A percentile compares a stretch with the other conserved stretches of the same genome.
These are phyloP conservation scores for Erebia palarica DNA, from an alignment of 2,888 invertebrate genomes.

Conservation along the genomic window DNA sequence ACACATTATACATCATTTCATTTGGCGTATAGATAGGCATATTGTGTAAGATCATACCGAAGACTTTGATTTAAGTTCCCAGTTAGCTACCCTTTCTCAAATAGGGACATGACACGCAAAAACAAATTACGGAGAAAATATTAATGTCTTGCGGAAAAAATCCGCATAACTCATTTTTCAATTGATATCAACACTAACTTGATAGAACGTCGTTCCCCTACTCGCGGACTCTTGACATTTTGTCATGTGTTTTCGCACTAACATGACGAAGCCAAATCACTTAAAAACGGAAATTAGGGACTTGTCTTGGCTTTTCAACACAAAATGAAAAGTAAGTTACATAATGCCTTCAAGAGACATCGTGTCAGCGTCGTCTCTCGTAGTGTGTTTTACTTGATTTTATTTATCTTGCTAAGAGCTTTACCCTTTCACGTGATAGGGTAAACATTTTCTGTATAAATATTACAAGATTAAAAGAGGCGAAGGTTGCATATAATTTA, in stretches of 20 bases:
- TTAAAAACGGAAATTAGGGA: neutral
- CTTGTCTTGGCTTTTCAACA: neutral
- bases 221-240: too few species aligned
- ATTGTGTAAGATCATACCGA: neutral
- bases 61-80: neutral
- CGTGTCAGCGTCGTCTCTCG: neutral
- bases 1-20: neutral
- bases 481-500: neutral
- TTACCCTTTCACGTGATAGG: constrained; percentile 13
- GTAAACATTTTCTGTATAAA: constrained; percentile 14
- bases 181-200: too few species aligned
- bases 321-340: neutral
- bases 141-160: too few species aligned
- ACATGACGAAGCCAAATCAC: too few species aligned
- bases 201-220: too few species aligned
- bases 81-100: too few species aligned
- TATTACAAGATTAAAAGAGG: neutral
- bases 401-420: constrained; percentile 20
- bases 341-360: neutral
- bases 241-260: too few species aligned
- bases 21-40: neutral
- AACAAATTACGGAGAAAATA: too few species aligned
- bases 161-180: too few species aligned
- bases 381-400: constrained; percentile 1
- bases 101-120: neutral